Evolutionary conservation across 2,113 vertebrate genomes (phyloP).

Genomic region (Zootoca vivipara): DNA sequence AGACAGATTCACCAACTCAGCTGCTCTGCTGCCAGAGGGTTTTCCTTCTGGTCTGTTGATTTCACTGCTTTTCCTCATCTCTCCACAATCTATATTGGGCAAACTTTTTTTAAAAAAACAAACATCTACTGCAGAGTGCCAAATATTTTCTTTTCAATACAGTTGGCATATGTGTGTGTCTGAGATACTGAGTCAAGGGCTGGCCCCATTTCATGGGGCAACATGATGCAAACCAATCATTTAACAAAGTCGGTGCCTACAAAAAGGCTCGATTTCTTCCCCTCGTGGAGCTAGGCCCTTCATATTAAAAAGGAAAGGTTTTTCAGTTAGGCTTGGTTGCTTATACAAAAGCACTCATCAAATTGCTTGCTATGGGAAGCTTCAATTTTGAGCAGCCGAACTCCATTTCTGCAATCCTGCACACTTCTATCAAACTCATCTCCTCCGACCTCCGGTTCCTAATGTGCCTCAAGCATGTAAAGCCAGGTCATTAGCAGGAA

Average conservation of each 20-base stretch:
- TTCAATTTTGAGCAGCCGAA: slow-evolving; percentile 34
- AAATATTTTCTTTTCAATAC: not conserved
- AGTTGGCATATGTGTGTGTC: not conserved
- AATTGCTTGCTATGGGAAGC: slow-evolving; percentile 13
- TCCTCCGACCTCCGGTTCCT: not conserved
- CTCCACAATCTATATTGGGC: not conserved
- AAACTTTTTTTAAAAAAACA: not conserved
- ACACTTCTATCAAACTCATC: not conserved
- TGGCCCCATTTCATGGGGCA: not conserved
- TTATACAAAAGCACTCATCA: slow-evolving; percentile 22
- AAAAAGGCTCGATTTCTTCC: slow-evolving; percentile 40
- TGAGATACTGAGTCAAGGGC: not conserved
- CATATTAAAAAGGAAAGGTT: slow-evolving; percentile 26
- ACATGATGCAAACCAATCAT: slow-evolving; percentile 16
- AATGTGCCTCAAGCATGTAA: slow-evolving; percentile 15
- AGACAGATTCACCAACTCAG: not conserved
- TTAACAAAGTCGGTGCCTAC: slow-evolving; percentile 41
- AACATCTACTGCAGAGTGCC: not conserved
- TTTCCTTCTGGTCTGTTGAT: not conserved
- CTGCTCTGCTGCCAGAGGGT: not conserved
- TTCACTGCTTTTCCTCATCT: not conserved
- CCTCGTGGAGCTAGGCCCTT: not conserved
- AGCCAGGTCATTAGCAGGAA: slow-evolving; percentile 23
- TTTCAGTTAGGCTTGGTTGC: slow-evolving; percentile 48
- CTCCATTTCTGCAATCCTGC: slow-evolving; percentile 16